A percentile compares a stretch with the other conserved stretches of the same genome.
Evolutionary conservation across 2,888 invertebrate species (phyloP).

Genomic region (Actias luna): DNA sequence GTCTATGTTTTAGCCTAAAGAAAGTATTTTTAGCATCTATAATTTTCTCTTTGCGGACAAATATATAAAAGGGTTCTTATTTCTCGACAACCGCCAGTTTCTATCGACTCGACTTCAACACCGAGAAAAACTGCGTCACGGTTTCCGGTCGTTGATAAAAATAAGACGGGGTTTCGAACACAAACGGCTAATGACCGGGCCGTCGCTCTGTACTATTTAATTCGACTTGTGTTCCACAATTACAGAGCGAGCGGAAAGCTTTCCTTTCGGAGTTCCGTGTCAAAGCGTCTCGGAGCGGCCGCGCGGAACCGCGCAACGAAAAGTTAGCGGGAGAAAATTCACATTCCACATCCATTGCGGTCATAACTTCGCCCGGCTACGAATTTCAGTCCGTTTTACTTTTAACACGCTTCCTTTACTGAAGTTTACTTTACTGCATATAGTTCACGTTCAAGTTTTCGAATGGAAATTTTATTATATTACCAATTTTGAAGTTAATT

Average conservation of each 20-base stretch:
- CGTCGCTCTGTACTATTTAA: constrained; percentile 55
- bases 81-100: too few species aligned
- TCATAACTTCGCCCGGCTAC: background rate
- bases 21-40: too few species aligned
- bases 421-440: background rate
- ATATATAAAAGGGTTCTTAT: too few species aligned
- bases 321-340: background rate
- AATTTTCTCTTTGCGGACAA: too few species aligned
- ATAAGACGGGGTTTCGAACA: background rate
- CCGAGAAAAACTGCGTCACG: background rate
- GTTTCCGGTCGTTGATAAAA: background rate
- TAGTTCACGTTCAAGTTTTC: background rate
- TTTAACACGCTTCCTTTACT: background rate
- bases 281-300: constrained; percentile 48
- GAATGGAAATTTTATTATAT: background rate
- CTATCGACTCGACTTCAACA: background rate
- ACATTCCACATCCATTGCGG: constrained; percentile 5
- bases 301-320: constrained; percentile 18
- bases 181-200: constrained; percentile 18
- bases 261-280: constrained; percentile 55
- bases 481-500: background rate
- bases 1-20: too few species aligned
- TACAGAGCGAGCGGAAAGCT: constrained; percentile 48
- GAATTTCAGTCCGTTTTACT: background rate
- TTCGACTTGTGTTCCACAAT: constrained; percentile 63